phyloP scores from a whole-genome alignment of 2,888 invertebrate species.

The Limnephilus lunatus region DNA sequence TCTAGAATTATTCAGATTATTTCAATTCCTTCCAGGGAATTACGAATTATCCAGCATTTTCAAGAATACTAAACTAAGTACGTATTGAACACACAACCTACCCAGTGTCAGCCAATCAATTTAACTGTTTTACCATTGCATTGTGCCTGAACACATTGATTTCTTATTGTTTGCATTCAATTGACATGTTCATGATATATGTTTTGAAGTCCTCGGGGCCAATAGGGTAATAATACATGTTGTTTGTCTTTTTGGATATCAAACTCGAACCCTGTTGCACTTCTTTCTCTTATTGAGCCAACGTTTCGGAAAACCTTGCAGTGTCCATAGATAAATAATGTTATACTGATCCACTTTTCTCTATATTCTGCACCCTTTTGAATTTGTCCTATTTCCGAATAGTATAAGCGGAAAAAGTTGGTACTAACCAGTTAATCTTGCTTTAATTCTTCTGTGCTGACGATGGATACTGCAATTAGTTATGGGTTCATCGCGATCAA shows the following conservation, averaged over 20 bases:
- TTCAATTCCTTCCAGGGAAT: background rate
- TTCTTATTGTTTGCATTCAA: background rate
- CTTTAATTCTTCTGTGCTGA: background rate
- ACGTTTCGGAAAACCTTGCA: background rate
- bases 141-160: background rate
- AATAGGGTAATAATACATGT: background rate
- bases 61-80: background rate
- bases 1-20: background rate
- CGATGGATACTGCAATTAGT: background rate
- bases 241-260: background rate
- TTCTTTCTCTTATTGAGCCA: background rate
- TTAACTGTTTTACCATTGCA: background rate
- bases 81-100: background rate
- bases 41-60: constrained; percentile 2
- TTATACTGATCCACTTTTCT: too few relatives aligned
- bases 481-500: too few relatives aligned
- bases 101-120: background rate
- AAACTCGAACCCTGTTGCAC: background rate
- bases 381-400: too few relatives aligned
- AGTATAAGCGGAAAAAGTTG: too few relatives aligned
- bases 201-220: background rate
- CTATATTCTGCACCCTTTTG: too few relatives aligned
- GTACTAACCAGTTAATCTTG: too few relatives aligned
- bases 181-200: background rate
- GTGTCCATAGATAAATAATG: background rate